phyloP scores from a whole-genome alignment of 2,113 vertebrate genomes.

The Anolis sagrei region DNA sequence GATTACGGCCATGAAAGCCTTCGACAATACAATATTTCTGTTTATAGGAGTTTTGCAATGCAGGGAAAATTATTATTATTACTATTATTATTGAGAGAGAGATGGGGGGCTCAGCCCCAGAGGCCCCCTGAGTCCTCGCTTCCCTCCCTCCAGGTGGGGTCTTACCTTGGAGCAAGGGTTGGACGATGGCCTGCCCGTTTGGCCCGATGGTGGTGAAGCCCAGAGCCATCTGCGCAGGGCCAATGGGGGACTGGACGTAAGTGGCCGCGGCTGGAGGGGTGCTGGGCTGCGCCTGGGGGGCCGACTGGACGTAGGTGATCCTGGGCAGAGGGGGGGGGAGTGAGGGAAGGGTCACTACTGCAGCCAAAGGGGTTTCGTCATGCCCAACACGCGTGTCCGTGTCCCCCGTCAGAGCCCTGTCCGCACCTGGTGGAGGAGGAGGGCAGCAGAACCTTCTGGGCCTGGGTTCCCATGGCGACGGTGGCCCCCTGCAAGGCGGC shows the following conservation, averaged over 20 bases:
- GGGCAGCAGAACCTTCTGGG: constrained; percentile 88
- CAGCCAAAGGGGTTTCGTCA: no score
- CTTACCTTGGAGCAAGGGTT: constrained; percentile 88
- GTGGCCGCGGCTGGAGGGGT: constrained; percentile 76
- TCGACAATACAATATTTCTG: no score
- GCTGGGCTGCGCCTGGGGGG: constrained; percentile 79
- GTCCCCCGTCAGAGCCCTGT: fast-evolving
- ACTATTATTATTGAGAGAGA: no score
- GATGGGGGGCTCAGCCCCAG: no score
- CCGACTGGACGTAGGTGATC: constrained; percentile 91
- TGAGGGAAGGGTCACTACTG: not conserved
- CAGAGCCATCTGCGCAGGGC: constrained; percentile 77
- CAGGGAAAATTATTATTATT: no score
- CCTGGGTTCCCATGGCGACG: constrained; percentile 81
- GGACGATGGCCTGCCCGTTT: constrained; percentile 85
- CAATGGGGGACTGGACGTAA: constrained; percentile 77
- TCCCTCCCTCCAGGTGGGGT: not conserved
- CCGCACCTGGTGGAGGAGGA: constrained; percentile 85
- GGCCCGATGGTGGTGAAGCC: constrained; percentile 87
- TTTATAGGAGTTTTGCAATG: no score
- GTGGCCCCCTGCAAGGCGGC: constrained; percentile 81
- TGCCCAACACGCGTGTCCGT: no score
- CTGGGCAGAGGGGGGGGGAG: constrained; percentile 66
- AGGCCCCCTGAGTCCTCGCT: no score
- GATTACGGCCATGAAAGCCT: no score